Base-by-base conservation (phyloP, 2,797 vertebrate genomes). In the Alosa sapidissima region DNA sequence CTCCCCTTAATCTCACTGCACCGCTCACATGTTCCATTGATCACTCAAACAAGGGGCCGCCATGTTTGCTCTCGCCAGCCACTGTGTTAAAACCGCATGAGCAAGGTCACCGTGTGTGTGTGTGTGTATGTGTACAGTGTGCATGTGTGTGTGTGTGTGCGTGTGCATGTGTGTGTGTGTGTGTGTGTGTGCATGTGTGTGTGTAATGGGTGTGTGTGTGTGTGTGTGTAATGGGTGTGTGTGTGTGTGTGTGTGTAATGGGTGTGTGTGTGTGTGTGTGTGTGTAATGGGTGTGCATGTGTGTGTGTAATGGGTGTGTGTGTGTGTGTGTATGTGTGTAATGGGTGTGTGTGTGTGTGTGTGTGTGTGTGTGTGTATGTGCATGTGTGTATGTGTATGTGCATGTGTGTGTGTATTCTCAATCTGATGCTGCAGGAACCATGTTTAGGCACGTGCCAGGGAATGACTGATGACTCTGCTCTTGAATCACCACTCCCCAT, bases 1-100 rank as follows among this genome's bases (percentile, higher is more conserved):
- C n/a, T 28, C 28, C 84, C 60, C 84, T 82, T 78, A 84, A 84
- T 88, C 72, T 83, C 52, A 52, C 82, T 82, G 83, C 58, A 54
- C 60, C 81, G 10, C 14, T 60, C 4, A 75, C 16, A 85, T 83
- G 48, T 82, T 41, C 82, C 72, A 86, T 84, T 87, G 68, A 84
- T 86, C 65, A 78, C 72, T 75, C 83, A 65, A 48, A 62, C 72
- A 75, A 83, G 41, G 51, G 68, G 68, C 62, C 28, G 55, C 7
- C n/a, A 83, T 84, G 81, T 85, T 58, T 55, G 45, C 84, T 75
- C 36, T 13, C 24, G n/a, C 5, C 58, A 81, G 33, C 58, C 68
- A 41, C 33, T 16, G 14, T 16, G 68, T 41, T 28, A 2, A 78
- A 58, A 10, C 47, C 36, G 5, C 6, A 45, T n/a, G 3, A 54